These are phyloP conservation scores for Nothobranchius kuhntae DNA, from an alignment of 2,113 vertebrate species.

Conservation along the genomic window DNA sequence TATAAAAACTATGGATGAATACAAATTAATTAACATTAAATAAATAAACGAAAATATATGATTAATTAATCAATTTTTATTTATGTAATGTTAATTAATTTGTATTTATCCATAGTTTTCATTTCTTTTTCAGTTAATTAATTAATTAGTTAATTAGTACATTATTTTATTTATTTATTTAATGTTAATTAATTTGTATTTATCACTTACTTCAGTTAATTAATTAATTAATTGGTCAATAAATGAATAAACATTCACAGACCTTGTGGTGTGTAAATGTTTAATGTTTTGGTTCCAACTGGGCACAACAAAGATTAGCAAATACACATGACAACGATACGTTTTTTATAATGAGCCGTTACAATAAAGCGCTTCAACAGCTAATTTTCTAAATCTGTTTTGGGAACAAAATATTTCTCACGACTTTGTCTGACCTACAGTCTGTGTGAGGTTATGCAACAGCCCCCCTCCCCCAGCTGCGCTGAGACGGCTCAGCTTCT, in stretches of 20 bases:
- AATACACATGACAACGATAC: slow-evolving; percentile 3
- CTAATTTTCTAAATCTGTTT: slow-evolving; percentile 11
- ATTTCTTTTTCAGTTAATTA: not conserved
- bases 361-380: not conserved
- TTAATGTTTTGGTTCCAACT: not conserved
- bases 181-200: not conserved
- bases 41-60: not conserved
- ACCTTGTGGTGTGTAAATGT: not conserved
- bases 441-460: not conserved
- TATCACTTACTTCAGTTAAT: too few relatives aligned
- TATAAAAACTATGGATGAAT: not conserved
- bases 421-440: slow-evolving; percentile 25
- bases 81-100: too few relatives aligned
- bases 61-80: too few relatives aligned
- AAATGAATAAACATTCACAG: not conserved
- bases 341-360: too few relatives aligned
- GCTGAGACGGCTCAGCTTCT: too few relatives aligned
- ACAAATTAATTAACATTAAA: not conserved
- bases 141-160: too few relatives aligned
- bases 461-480: not conserved
- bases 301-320: slow-evolving; percentile 3
- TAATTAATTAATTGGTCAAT: too few relatives aligned
- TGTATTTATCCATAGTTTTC: too few relatives aligned
- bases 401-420: slow-evolving; percentile 16
- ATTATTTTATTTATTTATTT: too few relatives aligned